These are phyloP conservation scores for Drosophila anomelani DNA, from an alignment of 2,888 invertebrate genomes.

Conservation along the genomic window DNA sequence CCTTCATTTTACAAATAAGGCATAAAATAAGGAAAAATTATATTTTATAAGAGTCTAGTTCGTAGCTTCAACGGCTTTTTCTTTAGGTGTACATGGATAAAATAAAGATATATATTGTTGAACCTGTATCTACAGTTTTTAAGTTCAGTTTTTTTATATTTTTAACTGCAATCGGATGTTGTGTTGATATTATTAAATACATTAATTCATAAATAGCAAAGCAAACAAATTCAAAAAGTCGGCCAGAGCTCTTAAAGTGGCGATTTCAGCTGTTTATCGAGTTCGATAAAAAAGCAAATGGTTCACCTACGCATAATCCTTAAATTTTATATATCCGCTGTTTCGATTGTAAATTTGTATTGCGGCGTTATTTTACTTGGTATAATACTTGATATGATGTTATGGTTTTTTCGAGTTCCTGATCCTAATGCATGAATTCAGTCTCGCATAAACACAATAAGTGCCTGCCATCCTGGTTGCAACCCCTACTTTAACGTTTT, in stretches of 20 bases:
- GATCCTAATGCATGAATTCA: not conserved
- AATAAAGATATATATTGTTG: not conserved
- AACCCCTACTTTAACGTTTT: conserved; percentile 20
- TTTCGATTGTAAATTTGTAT: too few species aligned
- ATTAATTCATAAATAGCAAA: not conserved
- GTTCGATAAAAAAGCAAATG: too few species aligned
- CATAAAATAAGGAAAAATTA: too few species aligned
- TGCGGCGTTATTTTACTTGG: not conserved
- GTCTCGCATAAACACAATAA: not conserved
- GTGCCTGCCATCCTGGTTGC: conserved; percentile 11
- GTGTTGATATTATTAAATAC: not conserved
- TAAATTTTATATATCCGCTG: too few species aligned
- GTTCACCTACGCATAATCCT: too few species aligned
- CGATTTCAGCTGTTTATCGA: too few species aligned
- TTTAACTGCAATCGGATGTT: not conserved
- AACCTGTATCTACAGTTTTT: not conserved
- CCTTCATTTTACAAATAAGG: too few species aligned
- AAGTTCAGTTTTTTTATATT: too few species aligned
- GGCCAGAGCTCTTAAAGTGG: too few species aligned
- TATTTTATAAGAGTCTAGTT: too few species aligned
- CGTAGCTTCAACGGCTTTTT: too few species aligned
- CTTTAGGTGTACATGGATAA: not conserved
- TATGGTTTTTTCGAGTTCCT: not conserved
- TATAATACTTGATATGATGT: not conserved
- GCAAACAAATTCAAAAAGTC: too few species aligned